Base-by-base conservation (phyloP, 64 coral and sea anemone species). In the Acropora tenuis region DNA sequence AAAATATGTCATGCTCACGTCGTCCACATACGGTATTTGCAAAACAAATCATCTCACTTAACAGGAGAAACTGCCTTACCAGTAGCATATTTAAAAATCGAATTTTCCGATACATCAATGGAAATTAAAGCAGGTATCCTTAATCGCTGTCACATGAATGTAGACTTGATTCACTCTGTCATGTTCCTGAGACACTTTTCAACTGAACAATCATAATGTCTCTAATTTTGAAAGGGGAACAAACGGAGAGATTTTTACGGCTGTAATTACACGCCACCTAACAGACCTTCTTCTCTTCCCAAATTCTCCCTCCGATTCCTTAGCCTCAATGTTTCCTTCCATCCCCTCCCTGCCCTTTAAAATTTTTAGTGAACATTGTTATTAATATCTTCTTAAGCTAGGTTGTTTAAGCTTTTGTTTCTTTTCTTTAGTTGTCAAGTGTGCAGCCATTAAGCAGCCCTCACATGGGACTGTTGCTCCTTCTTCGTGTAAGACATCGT, bases 361-460 rank as follows among this genome's bases (percentile, higher is more conserved):
- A 30, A 30, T 30, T 30, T 30, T 30, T 30, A 30, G 30, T 30
- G 30, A 30, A 30, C 68, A 71, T 71, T 20, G 68, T 40, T 71
- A 71, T 71, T 71, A 71, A 20, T 5, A 0, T n/a, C 13, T 67
- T 0, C 8, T 4, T 71, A 1, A 20, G 68, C 68, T 71, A 40
- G 17, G 68, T 71, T 71, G 3, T 19, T 18, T 50, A 50, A 69
- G 4, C 53, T 5, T 50, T 61, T 48, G 60, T 80, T 3, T 52
- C 48, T 41, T 43, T 67, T 48, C 8, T 75, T 75, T 18, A 83
- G 89, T 43, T 61, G 81, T 91, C 12, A 84, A 73, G 16, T 91
- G 89, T 48, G 66, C 79, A 75, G 48, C 50, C 45, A 73, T 91
- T 12, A 8, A 18, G 50, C n/a, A 9, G 17, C 68, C 73, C 4